phyloP scores from a whole-genome alignment of 2,113 vertebrate genomes.

The Amphilophus citrinellus region DNA sequence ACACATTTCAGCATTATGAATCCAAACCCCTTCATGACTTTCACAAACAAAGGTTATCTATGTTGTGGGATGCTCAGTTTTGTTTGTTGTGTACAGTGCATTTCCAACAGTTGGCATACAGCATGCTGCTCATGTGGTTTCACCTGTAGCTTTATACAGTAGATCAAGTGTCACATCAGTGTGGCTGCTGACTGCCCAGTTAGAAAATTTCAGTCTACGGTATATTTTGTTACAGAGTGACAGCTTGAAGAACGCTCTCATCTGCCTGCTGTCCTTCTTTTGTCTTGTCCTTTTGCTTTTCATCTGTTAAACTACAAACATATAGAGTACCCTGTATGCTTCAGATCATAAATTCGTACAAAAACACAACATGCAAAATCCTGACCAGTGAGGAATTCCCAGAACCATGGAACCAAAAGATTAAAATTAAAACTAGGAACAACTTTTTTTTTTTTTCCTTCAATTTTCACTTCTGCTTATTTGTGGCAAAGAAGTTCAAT shows the following conservation, averaged over 20 bases:
- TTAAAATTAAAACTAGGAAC: neutral
- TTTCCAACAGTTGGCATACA: neutral
- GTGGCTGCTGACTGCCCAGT: neutral
- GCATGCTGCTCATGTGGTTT: neutral
- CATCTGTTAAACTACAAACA: neutral
- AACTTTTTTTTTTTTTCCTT: neutral
- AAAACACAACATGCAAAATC: neutral
- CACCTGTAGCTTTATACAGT: neutral
- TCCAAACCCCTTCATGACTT: neutral
- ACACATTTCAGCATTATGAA: neutral
- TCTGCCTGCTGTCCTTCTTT: slow-evolving; percentile 30
- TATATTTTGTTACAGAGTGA: slow-evolving; percentile 4
- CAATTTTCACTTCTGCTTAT: slow-evolving; percentile 34
- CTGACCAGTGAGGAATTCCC: neutral
- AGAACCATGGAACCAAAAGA: neutral
- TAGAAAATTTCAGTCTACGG: neutral
- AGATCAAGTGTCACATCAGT: slow-evolving; percentile 21
- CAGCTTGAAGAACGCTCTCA: neutral
- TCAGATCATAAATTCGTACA: neutral
- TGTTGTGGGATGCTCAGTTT: neutral
- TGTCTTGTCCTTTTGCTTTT: slow-evolving; percentile 11
- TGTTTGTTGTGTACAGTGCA: neutral
- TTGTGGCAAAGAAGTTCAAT: no score
- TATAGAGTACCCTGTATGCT: neutral
- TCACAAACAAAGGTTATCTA: neutral